Evolutionary conservation across 2,888 invertebrate genomes (phyloP).

Genomic region (Odontothrips loti): DNA sequence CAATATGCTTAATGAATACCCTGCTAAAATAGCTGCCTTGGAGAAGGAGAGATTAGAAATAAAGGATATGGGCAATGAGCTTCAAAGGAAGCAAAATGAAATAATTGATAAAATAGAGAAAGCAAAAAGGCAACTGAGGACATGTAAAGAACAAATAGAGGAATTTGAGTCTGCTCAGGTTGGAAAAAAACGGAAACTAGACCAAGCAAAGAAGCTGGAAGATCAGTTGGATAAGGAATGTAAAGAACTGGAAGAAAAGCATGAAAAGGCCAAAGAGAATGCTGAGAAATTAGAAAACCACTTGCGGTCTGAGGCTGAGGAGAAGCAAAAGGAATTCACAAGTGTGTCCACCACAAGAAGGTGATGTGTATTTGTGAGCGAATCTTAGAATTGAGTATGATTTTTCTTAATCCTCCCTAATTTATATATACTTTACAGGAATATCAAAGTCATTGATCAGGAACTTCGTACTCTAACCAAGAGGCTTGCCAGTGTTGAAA

Average conservation of each 20-base stretch:
- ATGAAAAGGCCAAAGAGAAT: neutral
- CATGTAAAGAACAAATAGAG: neutral
- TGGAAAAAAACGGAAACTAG: slow-evolving; percentile 42
- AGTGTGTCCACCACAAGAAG: neutral
- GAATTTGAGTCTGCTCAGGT: slow-evolving; percentile 35
- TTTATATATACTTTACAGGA: slow-evolving; percentile 27
- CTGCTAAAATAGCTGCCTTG: slow-evolving; percentile 40
- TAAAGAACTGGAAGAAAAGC: neutral
- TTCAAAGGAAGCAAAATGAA: slow-evolving; percentile 43
- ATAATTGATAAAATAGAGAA: slow-evolving; percentile 32
- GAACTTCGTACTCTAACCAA: neutral
- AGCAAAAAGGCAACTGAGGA: neutral
- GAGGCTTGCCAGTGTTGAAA: neutral
- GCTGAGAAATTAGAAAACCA: neutral
- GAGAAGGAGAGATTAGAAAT: slow-evolving; percentile 41
- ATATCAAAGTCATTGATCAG: neutral
- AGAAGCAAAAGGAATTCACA: neutral
- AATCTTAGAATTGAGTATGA: neutral
- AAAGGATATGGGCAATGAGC: slow-evolving; percentile 39
- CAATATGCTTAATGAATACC: neutral
- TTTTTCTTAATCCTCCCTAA: neutral
- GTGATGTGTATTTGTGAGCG: neutral
- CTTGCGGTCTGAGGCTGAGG: neutral
- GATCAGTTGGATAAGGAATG: slow-evolving; percentile 36
- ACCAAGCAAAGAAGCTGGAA: slow-evolving; percentile 40